Evolutionary conservation across 1,140 invertebrate species (phyloP).

Genomic region (Lepidurus couesii): DNA sequence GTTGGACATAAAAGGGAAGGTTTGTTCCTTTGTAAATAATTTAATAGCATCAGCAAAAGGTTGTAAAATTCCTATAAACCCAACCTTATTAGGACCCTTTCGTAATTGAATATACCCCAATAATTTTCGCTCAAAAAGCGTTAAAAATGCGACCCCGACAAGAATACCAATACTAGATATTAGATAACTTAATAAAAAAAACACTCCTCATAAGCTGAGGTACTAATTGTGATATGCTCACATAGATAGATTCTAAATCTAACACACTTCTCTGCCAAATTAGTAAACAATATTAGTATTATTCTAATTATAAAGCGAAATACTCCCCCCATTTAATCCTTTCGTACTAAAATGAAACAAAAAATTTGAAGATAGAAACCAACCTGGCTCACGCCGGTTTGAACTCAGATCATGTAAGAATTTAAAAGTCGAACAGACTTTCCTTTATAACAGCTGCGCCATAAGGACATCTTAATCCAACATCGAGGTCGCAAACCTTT

Average conservation of each 20-base stretch:
- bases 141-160: constrained; percentile 56
- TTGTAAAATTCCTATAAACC: constrained; percentile 55
- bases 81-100: constrained; percentile 61
- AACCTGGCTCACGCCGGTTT: constrained; percentile 66
- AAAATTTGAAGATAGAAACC: constrained; percentile 60
- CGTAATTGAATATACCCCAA: constrained; percentile 62
- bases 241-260: constrained; percentile 57
- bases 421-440: constrained; percentile 57
- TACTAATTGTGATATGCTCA: constrained; percentile 43
- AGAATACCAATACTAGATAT: constrained; percentile 43
- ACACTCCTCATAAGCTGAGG: constrained; percentile 45
- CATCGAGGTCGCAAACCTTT: too few relatives aligned
- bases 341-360: constrained; percentile 58
- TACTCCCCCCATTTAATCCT: constrained; percentile 50
- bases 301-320: constrained; percentile 45
- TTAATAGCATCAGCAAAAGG: constrained; percentile 62
- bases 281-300: constrained; percentile 47
- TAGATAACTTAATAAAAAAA: constrained; percentile 47
- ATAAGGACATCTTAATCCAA: constrained; percentile 58
- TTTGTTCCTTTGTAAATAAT: constrained; percentile 56
- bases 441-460: constrained; percentile 54
- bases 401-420: constrained; percentile 45
- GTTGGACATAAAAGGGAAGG: constrained; percentile 44
- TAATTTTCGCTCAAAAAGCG: constrained; percentile 60
- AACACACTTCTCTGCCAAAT: constrained; percentile 57